A percentile compares a stretch with the other conserved stretches of the same genome.
Evolutionary conservation across 2,797 vertebrate genomes (phyloP).

Genomic region (Enteromius viviparus): DNA sequence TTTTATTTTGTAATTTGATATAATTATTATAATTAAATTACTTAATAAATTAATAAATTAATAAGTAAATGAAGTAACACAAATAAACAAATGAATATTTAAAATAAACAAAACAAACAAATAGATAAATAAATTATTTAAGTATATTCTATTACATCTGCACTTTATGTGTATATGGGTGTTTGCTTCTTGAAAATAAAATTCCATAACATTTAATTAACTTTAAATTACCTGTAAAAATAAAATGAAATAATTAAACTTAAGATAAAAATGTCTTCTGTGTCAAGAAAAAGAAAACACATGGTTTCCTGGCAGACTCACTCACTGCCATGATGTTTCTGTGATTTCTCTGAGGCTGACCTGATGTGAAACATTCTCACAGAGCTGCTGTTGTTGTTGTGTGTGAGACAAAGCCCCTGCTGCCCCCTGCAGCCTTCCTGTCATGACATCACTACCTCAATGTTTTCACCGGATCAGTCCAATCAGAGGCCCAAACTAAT

Average conservation of each 20-base stretch:
- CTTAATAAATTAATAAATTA: too few species aligned
- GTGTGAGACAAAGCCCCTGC: conserved; percentile 45
- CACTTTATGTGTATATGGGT: not conserved
- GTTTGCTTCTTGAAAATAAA: not conserved
- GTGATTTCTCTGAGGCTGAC: conserved; percentile 29
- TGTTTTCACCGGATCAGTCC: not conserved
- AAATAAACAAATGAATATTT: not conserved
- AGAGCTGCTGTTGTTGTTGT: conserved; percentile 3
- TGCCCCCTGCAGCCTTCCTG: conserved; percentile 53
- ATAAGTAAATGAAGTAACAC: not conserved
- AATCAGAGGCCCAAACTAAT: conserved; percentile 1
- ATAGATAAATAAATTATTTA: not conserved
- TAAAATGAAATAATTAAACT: not conserved
- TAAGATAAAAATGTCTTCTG: not conserved
- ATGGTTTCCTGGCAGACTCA: not conserved
- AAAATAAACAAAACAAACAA: not conserved
- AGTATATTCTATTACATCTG: not conserved
- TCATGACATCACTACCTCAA: conserved; percentile 38
- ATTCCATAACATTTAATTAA: not conserved
- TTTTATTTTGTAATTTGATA: not conserved
- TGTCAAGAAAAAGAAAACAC: not conserved
- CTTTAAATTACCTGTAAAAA: not conserved
- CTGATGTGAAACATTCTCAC: conserved; percentile 8
- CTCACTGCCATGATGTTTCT: not conserved
- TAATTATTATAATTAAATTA: not conserved